Evolutionary conservation across 1,140 invertebrate genomes (phyloP), one percentile per base, ranked within the genome.

Genomic region (Aphaenogaster ashmeadi): DNA sequence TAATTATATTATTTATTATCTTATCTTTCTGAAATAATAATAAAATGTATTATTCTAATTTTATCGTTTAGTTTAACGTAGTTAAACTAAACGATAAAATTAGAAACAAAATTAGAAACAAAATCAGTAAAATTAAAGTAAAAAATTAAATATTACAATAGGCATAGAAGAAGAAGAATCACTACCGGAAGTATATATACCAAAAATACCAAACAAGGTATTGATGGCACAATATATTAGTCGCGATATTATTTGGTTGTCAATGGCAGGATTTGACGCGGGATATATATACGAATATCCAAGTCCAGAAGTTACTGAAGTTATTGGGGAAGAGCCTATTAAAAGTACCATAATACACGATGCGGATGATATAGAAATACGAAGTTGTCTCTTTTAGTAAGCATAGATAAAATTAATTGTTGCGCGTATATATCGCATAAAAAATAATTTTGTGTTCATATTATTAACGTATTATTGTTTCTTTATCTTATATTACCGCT

Each of bases 241-340:
- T 4, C 88, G 93, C 18, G 88, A 95, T 38, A 96, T 95, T 7
- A 93, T 97, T 41, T 96, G 96, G 96, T 86, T 97, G 1, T 96
- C 96, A 2, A 96, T 97, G 95, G 96, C 95, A 18, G 97, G 96
- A 27, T 98, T 96, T 93, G 97, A 98, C 95, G 96, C 97, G 38
- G 97, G 97, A 58, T 98, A 97, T 91, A 95, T 98, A 77, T 98
- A 98, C 90, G 97, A 98, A 94, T 97, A 96, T 93, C 90, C 94
- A 6, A 94, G 95, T 33, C 95, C 95, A 7, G 90, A 95, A 58
- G 87, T 88, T 78, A 13, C 5, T 41, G 69, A 83, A 52, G 21
- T 33, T 74, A 92, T 84, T 67, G 66, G 87, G 3, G 74, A 88
- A 33, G 92, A 95, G 86, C 95, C 94, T 21, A 50, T 94, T 2